A percentile compares a stretch with the other conserved stretches of the same genome.
phyloP scores from a whole-genome alignment of 2,888 invertebrate species.

The Pachycephus smyrnensis region DNA sequence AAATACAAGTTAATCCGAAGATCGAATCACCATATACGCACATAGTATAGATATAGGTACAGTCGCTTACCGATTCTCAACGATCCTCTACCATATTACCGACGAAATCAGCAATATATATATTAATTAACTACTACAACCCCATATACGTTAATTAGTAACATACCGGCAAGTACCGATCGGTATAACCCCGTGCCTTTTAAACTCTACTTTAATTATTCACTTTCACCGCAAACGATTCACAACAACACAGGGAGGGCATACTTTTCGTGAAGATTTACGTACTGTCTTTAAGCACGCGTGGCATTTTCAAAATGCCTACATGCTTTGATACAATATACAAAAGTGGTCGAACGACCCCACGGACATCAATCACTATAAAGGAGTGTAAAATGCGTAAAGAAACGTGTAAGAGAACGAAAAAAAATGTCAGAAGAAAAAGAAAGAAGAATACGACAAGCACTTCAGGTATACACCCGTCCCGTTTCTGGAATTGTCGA shows the following conservation, averaged over 20 bases:
- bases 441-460: not conserved
- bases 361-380: not conserved
- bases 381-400: not conserved
- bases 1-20: not conserved
- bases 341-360: not conserved
- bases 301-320: not conserved
- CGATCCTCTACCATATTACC: no score
- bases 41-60: no score
- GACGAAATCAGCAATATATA: no score
- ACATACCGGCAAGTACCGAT: not conserved
- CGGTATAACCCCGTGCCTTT: not conserved
- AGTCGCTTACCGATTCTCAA: no score
- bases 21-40: no score
- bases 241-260: not conserved
- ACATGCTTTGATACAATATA: not conserved
- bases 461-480: not conserved
- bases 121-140: not conserved
- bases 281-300: not conserved
- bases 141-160: not conserved
- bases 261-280: not conserved
- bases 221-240: constrained; percentile 45
- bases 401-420: not conserved
- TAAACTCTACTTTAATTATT: constrained; percentile 43
- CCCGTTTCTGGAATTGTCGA: not conserved
- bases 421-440: not conserved